These are phyloP conservation scores for Pionites leucogaster DNA, from an alignment of 2,113 vertebrate species.

Conservation along the genomic window DNA sequence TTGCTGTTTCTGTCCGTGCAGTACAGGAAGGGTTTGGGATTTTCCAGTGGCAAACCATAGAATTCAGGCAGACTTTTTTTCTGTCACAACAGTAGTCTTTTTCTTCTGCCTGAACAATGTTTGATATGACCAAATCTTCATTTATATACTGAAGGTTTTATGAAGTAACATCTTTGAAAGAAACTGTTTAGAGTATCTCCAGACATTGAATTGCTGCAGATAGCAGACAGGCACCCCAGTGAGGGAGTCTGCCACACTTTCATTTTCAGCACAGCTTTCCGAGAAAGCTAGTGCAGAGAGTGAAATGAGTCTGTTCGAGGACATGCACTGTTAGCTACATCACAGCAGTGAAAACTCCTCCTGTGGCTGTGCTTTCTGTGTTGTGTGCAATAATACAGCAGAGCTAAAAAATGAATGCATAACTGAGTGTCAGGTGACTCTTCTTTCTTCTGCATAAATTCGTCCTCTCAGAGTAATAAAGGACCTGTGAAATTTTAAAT, in stretches of 20 bases:
- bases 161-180: neutral
- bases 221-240: neutral
- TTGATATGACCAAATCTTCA: neutral
- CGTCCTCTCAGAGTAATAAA: neutral
- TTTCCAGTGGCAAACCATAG: neutral
- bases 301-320: neutral
- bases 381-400: neutral
- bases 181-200: neutral
- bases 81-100: neutral
- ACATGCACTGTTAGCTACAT: neutral
- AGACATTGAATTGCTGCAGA: neutral
- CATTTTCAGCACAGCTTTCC: neutral
- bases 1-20: neutral
- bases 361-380: constrained; percentile 21
- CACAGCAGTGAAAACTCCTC: neutral
- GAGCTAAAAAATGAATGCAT: neutral
- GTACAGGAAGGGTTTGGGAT: neutral
- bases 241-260: neutral
- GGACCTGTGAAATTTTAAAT: neutral
- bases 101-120: neutral
- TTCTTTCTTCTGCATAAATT: neutral
- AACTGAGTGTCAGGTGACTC: neutral
- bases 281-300: neutral
- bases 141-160: neutral
- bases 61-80: neutral